Evolutionary conservation across 2,888 invertebrate species (phyloP).

Genomic region (Sesia bembeciformis): DNA sequence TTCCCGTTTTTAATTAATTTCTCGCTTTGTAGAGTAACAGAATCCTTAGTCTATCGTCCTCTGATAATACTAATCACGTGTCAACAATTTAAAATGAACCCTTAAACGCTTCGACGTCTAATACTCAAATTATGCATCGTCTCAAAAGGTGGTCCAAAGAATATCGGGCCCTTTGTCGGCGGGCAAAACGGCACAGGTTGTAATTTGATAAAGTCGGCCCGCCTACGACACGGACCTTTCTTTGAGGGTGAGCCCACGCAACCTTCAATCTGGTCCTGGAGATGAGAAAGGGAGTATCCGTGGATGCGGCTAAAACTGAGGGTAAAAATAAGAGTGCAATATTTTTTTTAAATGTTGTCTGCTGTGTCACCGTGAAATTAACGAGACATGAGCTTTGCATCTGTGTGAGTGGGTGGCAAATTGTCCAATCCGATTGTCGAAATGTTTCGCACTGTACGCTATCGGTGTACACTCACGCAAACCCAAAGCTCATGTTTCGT

Average conservation of each 20-base stretch:
- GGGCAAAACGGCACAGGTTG: slow-evolving; percentile 66
- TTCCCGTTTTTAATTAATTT: no score
- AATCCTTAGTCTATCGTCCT: no score
- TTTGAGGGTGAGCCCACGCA: slow-evolving; percentile 56
- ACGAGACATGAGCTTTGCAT: no score
- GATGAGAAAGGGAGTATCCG: slow-evolving; percentile 13
- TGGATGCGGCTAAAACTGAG: not conserved
- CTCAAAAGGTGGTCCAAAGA: slow-evolving; percentile 38
- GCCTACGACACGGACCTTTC: slow-evolving; percentile 65
- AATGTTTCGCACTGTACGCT: no score
- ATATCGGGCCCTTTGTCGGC: slow-evolving; percentile 62
- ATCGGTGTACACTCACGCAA: no score
- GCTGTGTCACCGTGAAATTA: no score
- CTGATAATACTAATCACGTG: slow-evolving; percentile 8
- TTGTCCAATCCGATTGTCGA: no score
- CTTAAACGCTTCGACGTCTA: slow-evolving; percentile 1
- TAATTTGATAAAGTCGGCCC: slow-evolving; percentile 71
- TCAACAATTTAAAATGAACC: slow-evolving; percentile 23
- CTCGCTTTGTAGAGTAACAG: no score
- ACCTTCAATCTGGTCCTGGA: slow-evolving; percentile 38
- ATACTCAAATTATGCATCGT: slow-evolving; percentile 14
- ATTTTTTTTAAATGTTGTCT: no score
- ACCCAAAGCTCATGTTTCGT: no score
- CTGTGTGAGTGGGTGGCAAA: no score
- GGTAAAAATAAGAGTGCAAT: not conserved